Percentiles rank a stretch among this genome's conserved stretches.
These are phyloP conservation scores for Allophyes oxyacanthae DNA, from an alignment of 2,888 invertebrate genomes.

Conservation along the genomic window DNA sequence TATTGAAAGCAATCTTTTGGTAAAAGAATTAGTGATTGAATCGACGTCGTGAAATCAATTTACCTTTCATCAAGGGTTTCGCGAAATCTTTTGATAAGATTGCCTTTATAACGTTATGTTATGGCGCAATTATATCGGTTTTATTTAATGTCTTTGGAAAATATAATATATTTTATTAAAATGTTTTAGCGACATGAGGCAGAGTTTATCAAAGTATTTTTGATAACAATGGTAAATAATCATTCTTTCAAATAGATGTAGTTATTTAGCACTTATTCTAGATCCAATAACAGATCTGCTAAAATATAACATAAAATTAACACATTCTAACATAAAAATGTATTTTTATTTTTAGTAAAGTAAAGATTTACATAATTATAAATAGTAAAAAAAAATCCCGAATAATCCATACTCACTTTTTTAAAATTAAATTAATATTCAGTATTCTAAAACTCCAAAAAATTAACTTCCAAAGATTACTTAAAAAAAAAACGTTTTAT, in stretches of 20 bases:
- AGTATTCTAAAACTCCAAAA: no score
- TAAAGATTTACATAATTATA: no score
- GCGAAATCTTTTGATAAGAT: constrained; percentile 48
- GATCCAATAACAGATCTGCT: no score
- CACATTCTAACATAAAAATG: no score
- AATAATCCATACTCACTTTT: no score
- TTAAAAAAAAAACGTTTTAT: constrained; percentile 19
- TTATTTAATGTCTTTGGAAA: constrained; percentile 27
- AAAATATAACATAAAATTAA: no score
- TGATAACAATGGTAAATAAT: no score
- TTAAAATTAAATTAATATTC: no score
- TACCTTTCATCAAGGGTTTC: constrained; percentile 48
- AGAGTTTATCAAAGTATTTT: background rate
- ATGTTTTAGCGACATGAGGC: background rate
- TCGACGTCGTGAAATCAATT: constrained; percentile 52
- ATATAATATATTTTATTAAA: background rate
- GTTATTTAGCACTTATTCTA: no score
- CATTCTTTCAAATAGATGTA: no score
- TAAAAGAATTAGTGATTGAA: constrained; percentile 50
- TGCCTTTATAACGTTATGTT: constrained; percentile 42
- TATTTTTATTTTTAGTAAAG: no score
- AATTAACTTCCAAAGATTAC: constrained; percentile 28
- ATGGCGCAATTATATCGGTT: constrained; percentile 31
- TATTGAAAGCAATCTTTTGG: constrained; percentile 49
- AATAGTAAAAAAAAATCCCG: no score